Base-by-base conservation (phyloP, 2,797 vertebrate genomes). In the Catamblyrhynchus diadema region DNA sequence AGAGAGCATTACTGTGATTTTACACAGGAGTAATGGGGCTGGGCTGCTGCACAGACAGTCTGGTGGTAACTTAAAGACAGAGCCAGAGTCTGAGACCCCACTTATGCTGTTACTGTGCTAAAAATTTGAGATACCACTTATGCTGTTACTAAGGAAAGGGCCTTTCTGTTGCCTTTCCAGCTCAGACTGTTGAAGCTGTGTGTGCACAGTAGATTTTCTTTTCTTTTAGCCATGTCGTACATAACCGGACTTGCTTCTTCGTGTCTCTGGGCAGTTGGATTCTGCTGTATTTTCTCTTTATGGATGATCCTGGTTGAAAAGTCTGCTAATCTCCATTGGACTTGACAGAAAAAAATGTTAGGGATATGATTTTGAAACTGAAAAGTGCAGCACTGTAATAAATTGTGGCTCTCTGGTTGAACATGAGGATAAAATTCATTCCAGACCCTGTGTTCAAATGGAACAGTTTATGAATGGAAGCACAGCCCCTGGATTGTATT, bases 381-480 rank as follows among this genome's bases (percentile, higher is more conserved):
- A 95, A 94, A 93, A 92, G 45, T 80, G 47, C 59, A 44, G 45
- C 44, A 17, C 90, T 83, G 62, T 94, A 89, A 94, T 95, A 91
- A 96, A 87, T 72, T 87, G 81, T 91, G 53, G 67, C 47, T 77
- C 84, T 74, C 79, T 37, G 41, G 11, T 82, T 93, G 89, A 94
- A 96, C 71, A 66, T 39, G 84, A 91, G 66, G 54, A 88, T 94
- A 64, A 84, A 88, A 95, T 93, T 97, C 51, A 74, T 94, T 95
- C 90, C 94, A 86, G 93, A 86, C 71, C 16, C 48, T 59, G 7
- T 50, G n/a, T 85, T 96, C 51, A 4, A 90, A 87, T 90, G 91
- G 72, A 91, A 91, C 53, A 83, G 79, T 93, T 95, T 94, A 74
- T 97, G 91, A 95, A 92, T 93, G 86, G 61, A 93, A 94, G 62